Evolutionary conservation across 2,797 vertebrate genomes (phyloP).

Genomic region (Chrysocyon brachyurus): DNA sequence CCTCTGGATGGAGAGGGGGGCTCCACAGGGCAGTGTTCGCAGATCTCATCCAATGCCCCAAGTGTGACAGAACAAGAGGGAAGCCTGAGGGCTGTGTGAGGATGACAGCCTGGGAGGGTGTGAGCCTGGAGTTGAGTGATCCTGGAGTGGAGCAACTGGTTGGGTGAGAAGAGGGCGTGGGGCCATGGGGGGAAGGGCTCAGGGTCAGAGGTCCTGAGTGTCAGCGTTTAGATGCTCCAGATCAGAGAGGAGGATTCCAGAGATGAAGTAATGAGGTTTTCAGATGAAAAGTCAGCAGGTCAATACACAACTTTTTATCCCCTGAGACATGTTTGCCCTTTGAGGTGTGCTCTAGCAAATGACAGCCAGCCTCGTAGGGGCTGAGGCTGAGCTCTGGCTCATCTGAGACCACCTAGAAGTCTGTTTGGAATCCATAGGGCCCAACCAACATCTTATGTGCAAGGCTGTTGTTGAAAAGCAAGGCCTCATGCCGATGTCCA

Average conservation of each 20-base stretch:
- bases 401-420: neutral
- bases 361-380: neutral
- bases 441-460: neutral
- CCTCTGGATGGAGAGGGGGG: accelerated
- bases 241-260: neutral
- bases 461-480: neutral
- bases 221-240: neutral
- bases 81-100: neutral
- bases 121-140: neutral
- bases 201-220: neutral
- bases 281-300: neutral
- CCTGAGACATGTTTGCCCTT: neutral
- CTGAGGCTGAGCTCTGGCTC: neutral
- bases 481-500: neutral
- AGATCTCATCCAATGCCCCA: neutral
- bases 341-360: neutral
- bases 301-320: neutral
- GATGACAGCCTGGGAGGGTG: neutral
- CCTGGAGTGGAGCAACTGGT: neutral
- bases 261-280: neutral
- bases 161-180: neutral
- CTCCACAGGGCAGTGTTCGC: neutral
- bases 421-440: neutral
- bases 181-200: neutral
- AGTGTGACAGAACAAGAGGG: neutral